Base-by-base conservation (phyloP, 2,888 invertebrate genomes). In the Drosophila yooni region DNA sequence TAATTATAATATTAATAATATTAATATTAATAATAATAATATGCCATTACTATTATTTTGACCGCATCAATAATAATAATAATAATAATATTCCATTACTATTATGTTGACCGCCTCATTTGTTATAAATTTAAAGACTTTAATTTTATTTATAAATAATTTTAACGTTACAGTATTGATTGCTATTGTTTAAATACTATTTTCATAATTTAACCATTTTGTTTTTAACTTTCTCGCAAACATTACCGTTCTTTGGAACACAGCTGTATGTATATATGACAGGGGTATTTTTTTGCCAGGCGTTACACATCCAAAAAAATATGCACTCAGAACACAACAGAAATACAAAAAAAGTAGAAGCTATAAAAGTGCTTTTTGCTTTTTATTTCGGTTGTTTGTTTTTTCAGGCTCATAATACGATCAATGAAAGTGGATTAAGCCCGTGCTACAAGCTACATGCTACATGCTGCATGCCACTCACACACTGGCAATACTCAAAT, bases 391-490 rank as follows among this genome's bases (percentile, higher is more conserved):
- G 25, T 56, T 38, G 57, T 58, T 60, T 58, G 48, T 36, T 62
- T 61, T 77, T 58, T 74, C 48, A 46, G 38, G 75, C 56, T 65
- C 51, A 78, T 75, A 78, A 76, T 82, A 67, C 74, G 67, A 81
- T 82, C 83, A 85, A 83, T 82, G 85, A 81, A 85, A 83, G 85
- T 85, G 85, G 86, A 87, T 86, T 86, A 83, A 74, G 33, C 57
- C 53, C 71, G 46, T 46, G n/a, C 25, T 11, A 54, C 25, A 36
- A 13, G 18, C 18, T 18, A 11, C 21, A 53, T 46, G n/a, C 25
- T 11, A 54, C 18, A 27, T n/a, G 18, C 25, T 11, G 15, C 36
- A 54, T 18, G 18, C 33, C 29, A 54, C n/a, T 27, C 5, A 57
- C 70, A 48, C 27, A 43, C 52, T 18, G 15, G 36, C 59, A 52